These are phyloP conservation scores for Sylvia borin DNA, from an alignment of 2,797 vertebrate species.

Conservation along the genomic window DNA sequence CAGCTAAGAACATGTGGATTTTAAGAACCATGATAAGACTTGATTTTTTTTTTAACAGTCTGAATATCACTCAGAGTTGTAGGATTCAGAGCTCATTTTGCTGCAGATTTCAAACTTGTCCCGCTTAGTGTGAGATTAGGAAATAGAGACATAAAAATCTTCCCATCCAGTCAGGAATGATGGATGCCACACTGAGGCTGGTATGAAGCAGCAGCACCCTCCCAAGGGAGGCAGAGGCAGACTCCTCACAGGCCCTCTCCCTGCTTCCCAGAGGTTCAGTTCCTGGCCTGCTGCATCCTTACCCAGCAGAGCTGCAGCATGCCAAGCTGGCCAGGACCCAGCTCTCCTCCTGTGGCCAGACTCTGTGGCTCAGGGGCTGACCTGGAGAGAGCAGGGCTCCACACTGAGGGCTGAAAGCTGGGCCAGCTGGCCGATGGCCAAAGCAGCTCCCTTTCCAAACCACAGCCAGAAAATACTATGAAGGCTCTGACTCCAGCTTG, in stretches of 20 bases:
- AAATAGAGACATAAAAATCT: background rate
- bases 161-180: background rate
- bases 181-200: background rate
- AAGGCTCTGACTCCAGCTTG: background rate
- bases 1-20: background rate
- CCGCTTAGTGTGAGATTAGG: background rate
- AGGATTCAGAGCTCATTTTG: background rate
- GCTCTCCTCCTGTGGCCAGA: background rate
- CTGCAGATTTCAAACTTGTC: background rate
- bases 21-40: background rate
- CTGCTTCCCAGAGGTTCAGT: background rate
- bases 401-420: background rate
- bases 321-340: background rate
- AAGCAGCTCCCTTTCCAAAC: background rate
- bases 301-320: background rate
- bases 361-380: background rate
- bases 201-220: background rate
- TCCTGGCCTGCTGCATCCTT: background rate
- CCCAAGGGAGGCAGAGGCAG: background rate
- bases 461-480: background rate
- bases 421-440: background rate
- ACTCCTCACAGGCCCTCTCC: background rate
- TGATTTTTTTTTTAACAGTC: accelerated
- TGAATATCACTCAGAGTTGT: background rate
- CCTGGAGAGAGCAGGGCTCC: background rate